Evolutionary conservation across 1,140 invertebrate species (phyloP).

Genomic region (Lanistes nyassanus): DNA sequence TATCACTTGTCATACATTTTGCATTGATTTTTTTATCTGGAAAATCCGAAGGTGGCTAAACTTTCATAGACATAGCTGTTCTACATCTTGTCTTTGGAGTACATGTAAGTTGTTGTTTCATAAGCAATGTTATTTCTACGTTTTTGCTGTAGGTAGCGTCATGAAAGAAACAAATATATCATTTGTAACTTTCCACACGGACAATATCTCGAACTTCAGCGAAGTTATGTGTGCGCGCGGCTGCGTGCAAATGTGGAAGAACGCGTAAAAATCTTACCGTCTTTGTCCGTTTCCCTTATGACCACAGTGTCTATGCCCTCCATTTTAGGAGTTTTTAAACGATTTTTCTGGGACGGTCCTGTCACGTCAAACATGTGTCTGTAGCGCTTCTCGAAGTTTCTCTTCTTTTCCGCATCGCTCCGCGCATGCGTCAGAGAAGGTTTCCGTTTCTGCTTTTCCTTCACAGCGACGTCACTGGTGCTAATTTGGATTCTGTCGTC

Average conservation of each 20-base stretch:
- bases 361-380: constrained; percentile 42
- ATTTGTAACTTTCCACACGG: no score
- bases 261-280: constrained; percentile 31
- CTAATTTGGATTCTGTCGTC: neutral
- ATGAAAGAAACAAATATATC: no score
- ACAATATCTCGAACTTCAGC: neutral
- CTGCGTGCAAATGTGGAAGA: neutral
- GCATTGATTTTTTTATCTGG: no score
- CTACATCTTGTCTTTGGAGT: no score
- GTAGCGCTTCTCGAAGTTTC: constrained; percentile 38
- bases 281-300: constrained; percentile 33
- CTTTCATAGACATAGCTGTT: no score
- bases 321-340: constrained; percentile 47
- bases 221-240: neutral
- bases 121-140: no score
- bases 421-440: constrained; percentile 20
- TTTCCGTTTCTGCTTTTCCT: constrained; percentile 3
- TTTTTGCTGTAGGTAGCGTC: no score
- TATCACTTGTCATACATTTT: no score
- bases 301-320: constrained; percentile 52
- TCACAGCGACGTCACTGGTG: no score
- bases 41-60: no score
- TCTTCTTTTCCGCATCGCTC: constrained; percentile 36
- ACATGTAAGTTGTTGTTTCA: no score
- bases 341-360: constrained; percentile 28